These are phyloP conservation scores for Pedionomus torquatus DNA, from an alignment of 2,113 vertebrate genomes.

Conservation along the genomic window DNA sequence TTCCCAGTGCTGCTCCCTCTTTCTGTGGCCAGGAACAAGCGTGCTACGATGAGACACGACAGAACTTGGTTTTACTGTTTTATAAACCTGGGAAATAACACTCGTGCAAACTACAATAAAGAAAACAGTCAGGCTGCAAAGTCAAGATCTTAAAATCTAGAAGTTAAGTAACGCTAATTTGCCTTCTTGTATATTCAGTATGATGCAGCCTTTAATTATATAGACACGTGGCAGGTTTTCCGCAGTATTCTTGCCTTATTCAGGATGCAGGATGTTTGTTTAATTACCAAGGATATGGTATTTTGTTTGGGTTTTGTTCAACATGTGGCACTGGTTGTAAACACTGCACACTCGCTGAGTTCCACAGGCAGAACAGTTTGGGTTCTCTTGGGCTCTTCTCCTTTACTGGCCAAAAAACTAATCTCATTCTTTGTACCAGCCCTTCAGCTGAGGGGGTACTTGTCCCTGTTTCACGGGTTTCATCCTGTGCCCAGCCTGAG, in stretches of 20 bases:
- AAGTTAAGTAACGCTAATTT: constrained; percentile 30
- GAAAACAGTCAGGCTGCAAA: neutral
- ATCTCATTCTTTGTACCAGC: neutral
- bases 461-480: neutral
- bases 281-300: neutral
- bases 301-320: constrained; percentile 55
- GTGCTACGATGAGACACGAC: neutral
- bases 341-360: neutral
- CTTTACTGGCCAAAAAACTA: neutral
- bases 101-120: neutral
- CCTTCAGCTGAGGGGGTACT: neutral
- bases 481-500: neutral
- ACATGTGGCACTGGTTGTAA: neutral
- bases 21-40: neutral
- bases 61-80: neutral
- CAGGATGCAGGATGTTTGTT: constrained; percentile 18
- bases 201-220: constrained; percentile 54
- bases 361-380: neutral
- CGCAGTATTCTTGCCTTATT: neutral
- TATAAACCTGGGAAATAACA: neutral
- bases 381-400: neutral
- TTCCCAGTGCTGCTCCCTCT: neutral
- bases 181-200: constrained; percentile 1
- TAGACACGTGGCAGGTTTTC: constrained; percentile 33
- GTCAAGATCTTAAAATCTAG: neutral